Evolutionary conservation across 1,140 invertebrate species (phyloP).

Genomic region (Caenorhabditis latens): DNA sequence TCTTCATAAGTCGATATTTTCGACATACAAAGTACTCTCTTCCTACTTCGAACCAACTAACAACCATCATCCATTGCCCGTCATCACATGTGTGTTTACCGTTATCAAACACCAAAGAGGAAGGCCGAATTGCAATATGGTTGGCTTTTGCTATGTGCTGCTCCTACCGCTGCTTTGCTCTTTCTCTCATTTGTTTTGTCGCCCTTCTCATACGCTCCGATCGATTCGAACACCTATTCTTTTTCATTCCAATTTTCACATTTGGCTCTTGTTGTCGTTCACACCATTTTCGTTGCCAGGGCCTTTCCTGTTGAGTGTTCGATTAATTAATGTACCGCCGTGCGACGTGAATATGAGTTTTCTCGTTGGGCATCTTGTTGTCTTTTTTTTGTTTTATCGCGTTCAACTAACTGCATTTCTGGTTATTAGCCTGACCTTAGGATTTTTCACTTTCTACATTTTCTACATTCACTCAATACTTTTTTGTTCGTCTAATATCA

Average conservation of each 20-base stretch:
- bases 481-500: constrained; percentile 5
- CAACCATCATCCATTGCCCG: constrained; percentile 31
- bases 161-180: constrained; percentile 37
- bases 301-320: not conserved
- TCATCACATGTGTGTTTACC: constrained; percentile 56
- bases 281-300: not conserved
- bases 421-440: not conserved
- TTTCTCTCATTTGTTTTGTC: constrained; percentile 34
- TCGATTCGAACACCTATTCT: constrained; percentile 21
- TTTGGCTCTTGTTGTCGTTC: not conserved
- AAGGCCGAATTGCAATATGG: constrained; percentile 49
- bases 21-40: constrained; percentile 41
- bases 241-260: constrained; percentile 5
- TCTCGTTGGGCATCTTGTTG: not conserved
- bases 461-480: not conserved
- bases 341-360: not conserved
- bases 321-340: not conserved
- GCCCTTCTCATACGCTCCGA: constrained; percentile 17
- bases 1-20: constrained; percentile 36
- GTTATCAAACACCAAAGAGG: constrained; percentile 45
- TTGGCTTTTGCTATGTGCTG: constrained; percentile 41
- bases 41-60: constrained; percentile 50
- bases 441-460: constrained; percentile 18
- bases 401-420: not conserved
- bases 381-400: not conserved